Evolutionary conservation across 2,888 invertebrate species (phyloP), one percentile per base, ranked within the genome.

Genomic region (Leucoptera coffeella): DNA sequence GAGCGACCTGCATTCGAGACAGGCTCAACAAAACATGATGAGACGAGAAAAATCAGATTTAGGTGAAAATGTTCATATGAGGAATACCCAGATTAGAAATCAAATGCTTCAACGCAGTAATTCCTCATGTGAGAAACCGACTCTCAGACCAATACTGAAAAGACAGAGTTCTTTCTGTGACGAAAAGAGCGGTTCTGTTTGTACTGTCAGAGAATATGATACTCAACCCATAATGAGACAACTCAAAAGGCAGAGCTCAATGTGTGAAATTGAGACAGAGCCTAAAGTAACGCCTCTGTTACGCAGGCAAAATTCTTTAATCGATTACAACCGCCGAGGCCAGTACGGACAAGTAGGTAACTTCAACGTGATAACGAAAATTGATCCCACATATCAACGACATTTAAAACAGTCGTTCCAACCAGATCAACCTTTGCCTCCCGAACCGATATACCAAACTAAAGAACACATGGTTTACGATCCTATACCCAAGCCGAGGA

Each of bases 311-410:
- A 72, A 72, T 42, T 73, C 72, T 33, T 58, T 73, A 9, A 71
- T 73, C 38, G 72, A 73, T 35, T 69, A 72, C 42, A 69, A 65
- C 34, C 57, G 69, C 36, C 49, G 61, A 50, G 69, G 60, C 17
- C 52, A 62, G 38, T 69, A 67, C 41, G 64, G 64, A 33, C 65
- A 64, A 30, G 50, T 53, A 36, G n/a, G n/a, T n/a, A 62, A 47
- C 51, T 72, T 67, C 53, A 73, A 73, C 44, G 56, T 73, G 61
- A 72, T 73, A 39, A 72, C 72, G 48, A 69, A 69, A 57, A 73
- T 73, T 54, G 72, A 73, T 40, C 72, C 72, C 23, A 62, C 72
- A 40, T 73, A 72, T 64, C 72, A 72, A 65, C 64, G 71, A 56
- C 62, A 60, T 30, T 61, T 64, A 34, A 67, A 69, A 47, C 71